A percentile compares a stretch with the other conserved stretches of the same genome.
phyloP scores from a whole-genome alignment of 2,888 invertebrate genomes.

The Oconnorella tubifera region DNA sequence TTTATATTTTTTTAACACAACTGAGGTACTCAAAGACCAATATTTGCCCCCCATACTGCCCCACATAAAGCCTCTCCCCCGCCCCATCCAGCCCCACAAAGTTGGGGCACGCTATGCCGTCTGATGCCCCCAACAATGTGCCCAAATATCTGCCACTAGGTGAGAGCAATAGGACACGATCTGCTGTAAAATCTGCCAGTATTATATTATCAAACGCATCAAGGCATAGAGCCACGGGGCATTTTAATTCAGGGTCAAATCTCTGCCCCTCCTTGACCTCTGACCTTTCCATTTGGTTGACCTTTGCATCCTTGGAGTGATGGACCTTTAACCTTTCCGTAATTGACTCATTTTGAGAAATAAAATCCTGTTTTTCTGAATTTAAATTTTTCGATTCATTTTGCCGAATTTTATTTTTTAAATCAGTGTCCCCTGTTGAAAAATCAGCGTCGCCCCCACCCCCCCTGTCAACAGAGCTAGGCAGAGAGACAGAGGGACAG shows the following conservation, averaged over 20 bases:
- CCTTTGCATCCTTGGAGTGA: no score
- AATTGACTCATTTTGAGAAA: no score
- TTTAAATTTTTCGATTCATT: no score
- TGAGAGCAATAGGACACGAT: background rate
- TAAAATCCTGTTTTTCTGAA: no score
- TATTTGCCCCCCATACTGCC: background rate
- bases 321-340: no score
- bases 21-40: background rate
- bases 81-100: background rate
- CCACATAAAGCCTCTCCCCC: background rate
- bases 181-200: conserved; percentile 3
- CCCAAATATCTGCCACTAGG: background rate
- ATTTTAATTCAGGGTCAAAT: background rate
- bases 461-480: background rate
- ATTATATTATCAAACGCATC: conserved; percentile 5
- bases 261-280: background rate
- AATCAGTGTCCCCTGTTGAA: background rate
- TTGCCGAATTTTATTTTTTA: no score
- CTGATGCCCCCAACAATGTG: background rate
- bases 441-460: background rate
- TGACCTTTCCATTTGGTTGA: background rate
- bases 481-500: background rate
- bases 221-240: background rate
- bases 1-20: background rate
- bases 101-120: conserved; percentile 1